phyloP scores from a whole-genome alignment of 2,113 vertebrate species.

The Micromys minutus region DNA sequence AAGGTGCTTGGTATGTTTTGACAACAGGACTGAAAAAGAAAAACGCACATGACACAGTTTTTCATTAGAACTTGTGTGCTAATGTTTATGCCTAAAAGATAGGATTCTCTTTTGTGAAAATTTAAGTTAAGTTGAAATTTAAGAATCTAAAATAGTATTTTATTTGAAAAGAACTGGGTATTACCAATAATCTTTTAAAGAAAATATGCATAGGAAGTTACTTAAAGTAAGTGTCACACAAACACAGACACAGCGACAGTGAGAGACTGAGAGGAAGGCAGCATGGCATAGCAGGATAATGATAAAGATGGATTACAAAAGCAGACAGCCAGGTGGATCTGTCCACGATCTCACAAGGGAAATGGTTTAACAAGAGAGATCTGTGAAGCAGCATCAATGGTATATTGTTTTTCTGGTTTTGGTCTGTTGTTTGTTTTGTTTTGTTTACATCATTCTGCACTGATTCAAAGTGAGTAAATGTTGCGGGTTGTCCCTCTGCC shows the following conservation, averaged over 20 bases:
- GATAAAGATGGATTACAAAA: conserved; percentile 36
- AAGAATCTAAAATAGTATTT: not conserved
- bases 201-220: not conserved
- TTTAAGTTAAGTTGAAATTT: conserved; percentile 27
- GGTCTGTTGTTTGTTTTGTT: not conserved
- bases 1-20: not conserved
- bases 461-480: conserved; percentile 55
- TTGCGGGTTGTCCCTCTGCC: not conserved
- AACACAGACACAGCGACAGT: not conserved
- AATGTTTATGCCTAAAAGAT: not conserved
- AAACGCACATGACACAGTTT: not conserved
- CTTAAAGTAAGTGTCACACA: conserved; percentile 8
- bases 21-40: not conserved
- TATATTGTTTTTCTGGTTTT: not conserved
- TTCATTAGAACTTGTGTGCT: not conserved
- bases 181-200: conserved; percentile 22
- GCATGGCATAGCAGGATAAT: not conserved
- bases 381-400: conserved; percentile 10
- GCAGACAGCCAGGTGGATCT: conserved; percentile 33
- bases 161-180: not conserved
- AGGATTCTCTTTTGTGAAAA: conserved; percentile 32
- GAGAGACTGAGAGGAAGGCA: not conserved
- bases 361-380: conserved; percentile 10
- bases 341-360: conserved; percentile 1
- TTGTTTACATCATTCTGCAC: not conserved